These are phyloP conservation scores for Tachysurus fulvidraco DNA, from an alignment of 2,113 vertebrate genomes.

Conservation along the genomic window DNA sequence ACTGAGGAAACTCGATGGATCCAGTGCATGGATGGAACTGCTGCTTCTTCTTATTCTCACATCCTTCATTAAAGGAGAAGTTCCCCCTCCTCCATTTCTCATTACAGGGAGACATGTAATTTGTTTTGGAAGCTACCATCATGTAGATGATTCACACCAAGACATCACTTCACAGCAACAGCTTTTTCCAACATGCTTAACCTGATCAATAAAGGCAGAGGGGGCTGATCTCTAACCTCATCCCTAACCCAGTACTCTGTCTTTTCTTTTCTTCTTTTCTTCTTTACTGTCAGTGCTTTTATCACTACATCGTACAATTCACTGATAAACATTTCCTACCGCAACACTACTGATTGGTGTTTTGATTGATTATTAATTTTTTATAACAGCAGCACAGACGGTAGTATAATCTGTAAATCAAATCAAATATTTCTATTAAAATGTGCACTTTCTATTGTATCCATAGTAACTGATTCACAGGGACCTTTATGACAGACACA, in stretches of 20 bases:
- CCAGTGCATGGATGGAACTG: too few relatives aligned
- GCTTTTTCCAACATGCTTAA: neutral
- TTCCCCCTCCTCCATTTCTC: neutral
- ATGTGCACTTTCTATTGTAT: neutral
- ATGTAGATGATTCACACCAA: neutral
- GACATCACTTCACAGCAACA: neutral
- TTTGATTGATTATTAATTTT: neutral
- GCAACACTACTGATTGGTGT: neutral
- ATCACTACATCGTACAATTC: neutral
- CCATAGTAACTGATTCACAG: neutral
- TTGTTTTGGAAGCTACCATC: neutral
- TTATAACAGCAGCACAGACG: neutral
- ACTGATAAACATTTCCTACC: neutral
- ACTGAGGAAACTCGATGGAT: neutral
- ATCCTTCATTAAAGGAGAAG: neutral
- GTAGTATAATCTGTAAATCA: neutral
- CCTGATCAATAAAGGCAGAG: too few relatives aligned
- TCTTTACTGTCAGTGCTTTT: too few relatives aligned
- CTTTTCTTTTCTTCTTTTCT: neutral
- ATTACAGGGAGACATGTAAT: neutral
- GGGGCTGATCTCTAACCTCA: too few relatives aligned
- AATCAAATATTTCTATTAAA: neutral
- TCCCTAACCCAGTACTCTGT: neutral
- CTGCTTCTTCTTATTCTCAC: neutral
- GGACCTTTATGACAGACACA: neutral